Conservation (phyloP, 2,888 invertebrate species). For the Chrysotoxum bicinctum region DNA sequence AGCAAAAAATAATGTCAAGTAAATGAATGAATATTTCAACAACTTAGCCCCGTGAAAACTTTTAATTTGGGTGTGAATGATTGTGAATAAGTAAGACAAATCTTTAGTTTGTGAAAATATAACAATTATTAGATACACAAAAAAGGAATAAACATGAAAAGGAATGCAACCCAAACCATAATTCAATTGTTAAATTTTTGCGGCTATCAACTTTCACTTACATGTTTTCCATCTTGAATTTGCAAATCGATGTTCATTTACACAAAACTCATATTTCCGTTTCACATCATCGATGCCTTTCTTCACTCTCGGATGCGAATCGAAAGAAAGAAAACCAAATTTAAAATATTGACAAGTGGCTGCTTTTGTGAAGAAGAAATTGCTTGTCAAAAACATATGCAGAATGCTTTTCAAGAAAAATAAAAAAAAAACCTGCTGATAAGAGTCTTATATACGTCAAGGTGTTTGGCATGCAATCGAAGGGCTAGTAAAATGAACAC, state of each 20-base stretch:
- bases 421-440: conserved; percentile 6
- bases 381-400: conserved; percentile 52
- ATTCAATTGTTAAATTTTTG: no score
- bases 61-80: no score
- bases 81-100: no score
- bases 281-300: neutral
- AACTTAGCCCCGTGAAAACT: no score
- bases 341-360: neutral
- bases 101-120: no score
- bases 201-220: neutral
- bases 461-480: conserved; percentile 54
- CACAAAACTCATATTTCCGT: neutral
- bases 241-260: neutral
- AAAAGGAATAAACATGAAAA: no score
- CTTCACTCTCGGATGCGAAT: neutral
- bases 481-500: conserved; percentile 24
- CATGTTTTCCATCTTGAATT: neutral
- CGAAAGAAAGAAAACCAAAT: neutral
- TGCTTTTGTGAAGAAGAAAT: conserved; percentile 30
- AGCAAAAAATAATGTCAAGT: no score
- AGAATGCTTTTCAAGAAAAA: neutral
- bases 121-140: no score
- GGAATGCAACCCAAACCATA: no score
- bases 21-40: no score
- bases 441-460: conserved; percentile 46